Evolutionary conservation across 2,797 vertebrate genomes (phyloP), one percentile per base, ranked within the genome.

Genomic region (Meda fulgida): DNA sequence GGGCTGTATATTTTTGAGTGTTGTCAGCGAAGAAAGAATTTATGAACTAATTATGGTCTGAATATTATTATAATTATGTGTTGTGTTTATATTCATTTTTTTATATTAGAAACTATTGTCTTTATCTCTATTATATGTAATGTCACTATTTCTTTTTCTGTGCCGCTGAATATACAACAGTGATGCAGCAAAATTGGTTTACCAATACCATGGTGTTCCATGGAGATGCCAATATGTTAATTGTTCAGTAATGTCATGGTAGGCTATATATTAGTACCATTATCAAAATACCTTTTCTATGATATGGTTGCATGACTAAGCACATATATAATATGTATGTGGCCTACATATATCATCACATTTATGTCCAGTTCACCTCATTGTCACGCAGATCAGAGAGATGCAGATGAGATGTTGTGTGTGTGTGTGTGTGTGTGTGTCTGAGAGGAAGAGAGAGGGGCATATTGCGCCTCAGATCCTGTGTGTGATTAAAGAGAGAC

Each of bases 371-470:
- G 10, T n/a, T 46, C n/a, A 65, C 5, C 76, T 78, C 16, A 63
- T 29, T 78, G 23, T 40, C 76, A 29, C 16, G 48, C n/a, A 48
- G 51, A 75, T 87, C 38, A 65, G 77, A 78, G 48, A 69, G 73
- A 84, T 53, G 73, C 65, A 55, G 65, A 58, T 72, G 60, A 77
- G 16, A 2, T 26, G 63, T 14, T 31, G 51, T 71, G 40, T 38
- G 46, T 67, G 71, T 78, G 73, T 48, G 4, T 80, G 55, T 81
- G 77, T 43, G 34, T 63, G 70, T 84, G 84, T 51, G 78, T 83
- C 78, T 81, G 53, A 55, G 71, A 38, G 60, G 46, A 29, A 58
- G 23, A 34, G 58, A 51, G n/a, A 55, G 46, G 78, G 60, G 75
- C 43, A 34, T 66, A 51, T 11, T 11, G 31, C 34, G 65, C 75